Evolutionary conservation across 2,113 vertebrate species (phyloP).

Genomic region (Ramphastos sulfuratus): DNA sequence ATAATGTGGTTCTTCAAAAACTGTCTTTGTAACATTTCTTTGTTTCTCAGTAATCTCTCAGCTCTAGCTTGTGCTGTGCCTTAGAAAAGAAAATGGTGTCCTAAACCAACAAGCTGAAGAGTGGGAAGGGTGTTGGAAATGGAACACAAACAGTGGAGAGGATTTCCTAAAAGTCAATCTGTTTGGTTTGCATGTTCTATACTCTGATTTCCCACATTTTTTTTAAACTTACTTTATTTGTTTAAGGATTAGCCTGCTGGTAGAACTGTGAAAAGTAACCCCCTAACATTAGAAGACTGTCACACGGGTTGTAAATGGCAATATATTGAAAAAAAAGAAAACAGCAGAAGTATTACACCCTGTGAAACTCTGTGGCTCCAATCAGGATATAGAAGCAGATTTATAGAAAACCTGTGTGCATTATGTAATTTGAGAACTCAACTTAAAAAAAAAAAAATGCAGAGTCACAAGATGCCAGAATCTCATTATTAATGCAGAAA

Average conservation of each 20-base stretch:
- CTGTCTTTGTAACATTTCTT: not conserved
- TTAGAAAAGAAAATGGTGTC: not conserved
- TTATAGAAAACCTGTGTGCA: not conserved
- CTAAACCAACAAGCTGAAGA: not conserved
- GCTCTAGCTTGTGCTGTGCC: not conserved
- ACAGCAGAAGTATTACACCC: not conserved
- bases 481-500: not conserved
- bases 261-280: not conserved
- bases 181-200: not conserved
- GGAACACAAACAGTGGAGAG: not conserved
- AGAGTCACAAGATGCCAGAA: not conserved
- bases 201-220: not conserved
- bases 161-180: not conserved
- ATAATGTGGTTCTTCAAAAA: not conserved
- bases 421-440: not conserved
- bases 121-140: not conserved
- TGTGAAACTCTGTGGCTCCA: not conserved
- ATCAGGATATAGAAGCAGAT: not conserved
- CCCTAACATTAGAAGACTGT: not conserved
- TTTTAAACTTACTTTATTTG: not conserved
- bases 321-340: not conserved
- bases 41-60: not conserved
- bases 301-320: not conserved
- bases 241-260: not conserved
- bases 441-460: not conserved